phyloP scores from a whole-genome alignment of 2,113 vertebrate species.

The Varanus komodoensis region DNA sequence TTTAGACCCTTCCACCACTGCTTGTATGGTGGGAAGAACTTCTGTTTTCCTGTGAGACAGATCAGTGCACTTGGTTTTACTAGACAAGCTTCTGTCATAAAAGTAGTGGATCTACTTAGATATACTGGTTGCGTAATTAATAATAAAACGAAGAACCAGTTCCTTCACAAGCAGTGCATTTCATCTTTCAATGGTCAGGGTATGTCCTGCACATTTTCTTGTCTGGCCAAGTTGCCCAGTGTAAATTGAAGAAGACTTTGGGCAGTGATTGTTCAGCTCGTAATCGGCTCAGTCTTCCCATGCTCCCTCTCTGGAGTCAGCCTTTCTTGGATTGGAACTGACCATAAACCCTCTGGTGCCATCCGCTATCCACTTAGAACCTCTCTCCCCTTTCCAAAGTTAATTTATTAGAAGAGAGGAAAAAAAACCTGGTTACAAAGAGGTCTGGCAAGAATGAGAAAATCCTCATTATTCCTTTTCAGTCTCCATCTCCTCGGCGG shows the following conservation, averaged over 20 bases:
- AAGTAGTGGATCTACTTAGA: conserved; percentile 35
- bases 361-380: background rate
- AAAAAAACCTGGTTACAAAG: background rate
- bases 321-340: background rate
- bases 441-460: background rate
- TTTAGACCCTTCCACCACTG: conserved; percentile 60
- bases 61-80: too few relatives aligned
- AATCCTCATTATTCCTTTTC: background rate
- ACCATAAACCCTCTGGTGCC: background rate
- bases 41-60: conserved; percentile 48
- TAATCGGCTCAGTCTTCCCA: background rate
- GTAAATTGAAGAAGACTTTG: background rate
- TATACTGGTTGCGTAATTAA: too few relatives aligned
- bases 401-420: background rate
- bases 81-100: conserved; percentile 26
- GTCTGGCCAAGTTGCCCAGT: background rate
- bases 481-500: background rate
- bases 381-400: background rate
- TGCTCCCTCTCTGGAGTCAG: background rate
- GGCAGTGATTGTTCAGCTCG: background rate
- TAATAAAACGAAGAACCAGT: background rate
- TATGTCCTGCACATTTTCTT: background rate
- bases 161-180: background rate
- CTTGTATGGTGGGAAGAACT: conserved; percentile 46
- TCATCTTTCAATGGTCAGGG: background rate